Conservation (phyloP, 2,797 vertebrate species). For the Triplophysa yarkandensis region DNA sequence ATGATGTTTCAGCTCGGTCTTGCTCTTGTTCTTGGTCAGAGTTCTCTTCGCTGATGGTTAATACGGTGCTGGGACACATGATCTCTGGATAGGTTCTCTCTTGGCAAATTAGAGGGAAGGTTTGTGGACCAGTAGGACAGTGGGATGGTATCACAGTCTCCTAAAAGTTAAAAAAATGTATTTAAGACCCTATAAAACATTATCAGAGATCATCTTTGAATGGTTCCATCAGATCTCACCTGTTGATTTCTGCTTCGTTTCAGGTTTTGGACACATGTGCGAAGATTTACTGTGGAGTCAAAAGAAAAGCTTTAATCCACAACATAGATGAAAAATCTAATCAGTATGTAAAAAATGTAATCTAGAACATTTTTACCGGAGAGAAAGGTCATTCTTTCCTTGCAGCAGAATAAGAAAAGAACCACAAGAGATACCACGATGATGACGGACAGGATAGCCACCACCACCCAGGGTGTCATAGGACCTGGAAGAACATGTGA, state of each 20-base stretch:
- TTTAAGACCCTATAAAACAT: background rate
- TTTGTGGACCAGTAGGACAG: slow-evolving; percentile 64
- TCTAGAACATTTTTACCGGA: slow-evolving; percentile 66
- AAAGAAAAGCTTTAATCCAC: slow-evolving; percentile 26
- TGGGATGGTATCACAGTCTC: slow-evolving; percentile 76
- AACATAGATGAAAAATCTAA: slow-evolving; percentile 19
- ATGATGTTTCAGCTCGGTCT: slow-evolving; percentile 66
- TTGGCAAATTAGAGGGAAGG: slow-evolving; percentile 65
- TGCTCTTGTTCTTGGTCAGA: slow-evolving; percentile 46
- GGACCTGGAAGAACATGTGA: slow-evolving; percentile 53
- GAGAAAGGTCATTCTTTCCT: slow-evolving; percentile 77
- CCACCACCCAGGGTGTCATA: slow-evolving; percentile 71
- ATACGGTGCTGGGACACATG: slow-evolving; percentile 57
- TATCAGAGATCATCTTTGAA: no score
- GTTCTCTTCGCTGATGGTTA: slow-evolving; percentile 42
- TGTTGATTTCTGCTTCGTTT: slow-evolving; percentile 80
- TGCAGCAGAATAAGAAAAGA: slow-evolving; percentile 78
- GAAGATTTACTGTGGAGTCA: slow-evolving; percentile 72
- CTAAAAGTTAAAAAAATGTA: slow-evolving; percentile 56
- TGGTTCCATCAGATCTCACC: slow-evolving; percentile 59
- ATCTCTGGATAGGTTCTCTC: slow-evolving; percentile 58
- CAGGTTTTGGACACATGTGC: slow-evolving; percentile 79
- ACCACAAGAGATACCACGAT: slow-evolving; percentile 75
- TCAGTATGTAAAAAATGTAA: background rate
- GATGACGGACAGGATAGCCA: slow-evolving; percentile 74